Percentiles rank a stretch among this genome's conserved stretches.
Evolutionary conservation across 2,888 invertebrate species (phyloP).

Genomic region (Ectemnius lituratus): DNA sequence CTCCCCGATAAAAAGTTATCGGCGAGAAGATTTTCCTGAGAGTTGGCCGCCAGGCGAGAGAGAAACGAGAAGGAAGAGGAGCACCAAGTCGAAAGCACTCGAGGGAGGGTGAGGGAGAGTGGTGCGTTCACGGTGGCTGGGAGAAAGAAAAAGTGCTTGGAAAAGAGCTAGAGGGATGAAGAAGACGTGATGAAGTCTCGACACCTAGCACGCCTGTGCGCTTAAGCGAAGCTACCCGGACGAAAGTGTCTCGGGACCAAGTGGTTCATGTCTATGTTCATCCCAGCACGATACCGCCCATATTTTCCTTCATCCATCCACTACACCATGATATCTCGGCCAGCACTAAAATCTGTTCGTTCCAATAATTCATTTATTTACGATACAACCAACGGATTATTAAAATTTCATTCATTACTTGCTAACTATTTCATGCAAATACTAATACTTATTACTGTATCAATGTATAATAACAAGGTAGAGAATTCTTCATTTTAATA

Average conservation of each 20-base stretch:
- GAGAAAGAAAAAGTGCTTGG: not conserved
- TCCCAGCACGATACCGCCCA: too few relatives aligned
- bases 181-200: not conserved
- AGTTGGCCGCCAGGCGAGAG: not conserved
- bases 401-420: too few relatives aligned
- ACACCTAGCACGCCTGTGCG: constrained; percentile 2
- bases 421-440: too few relatives aligned
- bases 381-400: too few relatives aligned
- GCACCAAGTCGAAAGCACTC: not conserved
- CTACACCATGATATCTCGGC: not conserved
- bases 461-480: too few relatives aligned
- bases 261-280: not conserved
- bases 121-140: not conserved
- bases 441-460: too few relatives aligned
- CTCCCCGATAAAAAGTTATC: constrained; percentile 72
- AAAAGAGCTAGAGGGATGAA: not conserved
- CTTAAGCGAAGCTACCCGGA: constrained; percentile 1
- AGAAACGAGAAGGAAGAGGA: not conserved
- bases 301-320: too few relatives aligned
- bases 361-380: too few relatives aligned
- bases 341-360: too few relatives aligned
- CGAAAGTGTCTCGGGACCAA: constrained; percentile 5
- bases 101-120: not conserved
- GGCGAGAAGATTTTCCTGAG: constrained; percentile 64
- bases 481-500: too few relatives aligned